phyloP scores from a whole-genome alignment of 2,888 invertebrate species.

The Chrysolina haemoptera region DNA sequence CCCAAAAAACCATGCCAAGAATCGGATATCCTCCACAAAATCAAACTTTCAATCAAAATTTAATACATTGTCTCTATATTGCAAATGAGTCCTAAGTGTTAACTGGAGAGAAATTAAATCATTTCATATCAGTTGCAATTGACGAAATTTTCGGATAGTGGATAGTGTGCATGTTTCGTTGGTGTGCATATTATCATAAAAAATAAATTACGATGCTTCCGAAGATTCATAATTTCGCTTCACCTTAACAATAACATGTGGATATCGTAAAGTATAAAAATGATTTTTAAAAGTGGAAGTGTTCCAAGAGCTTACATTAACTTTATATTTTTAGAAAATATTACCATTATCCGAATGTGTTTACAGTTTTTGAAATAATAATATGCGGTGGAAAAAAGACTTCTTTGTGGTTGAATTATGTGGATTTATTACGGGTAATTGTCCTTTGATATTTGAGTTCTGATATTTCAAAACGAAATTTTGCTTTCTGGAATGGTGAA shows the following conservation, averaged over 20 bases:
- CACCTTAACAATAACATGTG: conserved; percentile 44
- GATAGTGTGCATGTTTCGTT: not conserved
- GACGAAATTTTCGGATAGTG: not conserved
- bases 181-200: not conserved
- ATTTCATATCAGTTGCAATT: too few relatives aligned
- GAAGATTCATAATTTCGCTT: conserved; percentile 23
- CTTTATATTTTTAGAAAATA: conserved; percentile 53
- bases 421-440: not conserved
- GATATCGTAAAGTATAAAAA: conserved; percentile 55
- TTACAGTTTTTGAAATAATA: conserved; percentile 10
- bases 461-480: not conserved
- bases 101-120: too few relatives aligned
- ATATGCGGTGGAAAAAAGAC: conserved; percentile 12
- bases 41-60: too few relatives aligned
- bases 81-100: too few relatives aligned
- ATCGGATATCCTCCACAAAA: too few relatives aligned
- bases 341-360: conserved; percentile 21
- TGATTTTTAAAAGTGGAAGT: conserved; percentile 55
- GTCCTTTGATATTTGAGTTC: not conserved
- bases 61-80: too few relatives aligned
- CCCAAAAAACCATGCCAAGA: too few relatives aligned
- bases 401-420: conserved; percentile 1
- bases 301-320: conserved; percentile 45
- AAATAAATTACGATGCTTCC: not conserved
- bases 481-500: not conserved